Conservation (phyloP, 2,113 vertebrate genomes). For the Gopherus flavomarginatus region DNA sequence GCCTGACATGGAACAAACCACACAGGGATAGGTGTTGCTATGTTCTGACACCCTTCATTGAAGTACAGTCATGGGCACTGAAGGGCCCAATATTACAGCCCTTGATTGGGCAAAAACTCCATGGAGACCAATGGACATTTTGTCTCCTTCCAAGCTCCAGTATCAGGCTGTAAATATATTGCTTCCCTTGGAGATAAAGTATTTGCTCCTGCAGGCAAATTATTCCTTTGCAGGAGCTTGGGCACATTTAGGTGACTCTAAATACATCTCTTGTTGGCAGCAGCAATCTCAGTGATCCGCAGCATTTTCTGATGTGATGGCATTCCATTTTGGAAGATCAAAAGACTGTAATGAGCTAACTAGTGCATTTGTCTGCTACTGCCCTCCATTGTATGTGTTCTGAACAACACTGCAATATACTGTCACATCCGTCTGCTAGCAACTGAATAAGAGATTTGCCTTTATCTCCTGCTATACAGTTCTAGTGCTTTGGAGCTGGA, state of each 20-base stretch:
- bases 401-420: neutral
- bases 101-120: neutral
- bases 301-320: fast-evolving
- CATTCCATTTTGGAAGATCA: neutral
- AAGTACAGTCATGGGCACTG: neutral
- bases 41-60: neutral
- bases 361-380: neutral
- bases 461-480: neutral
- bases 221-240: neutral
- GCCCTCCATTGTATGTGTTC: neutral
- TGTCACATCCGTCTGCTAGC: neutral
- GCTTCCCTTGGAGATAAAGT: neutral
- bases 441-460: neutral
- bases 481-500: neutral
- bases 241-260: neutral
- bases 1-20: neutral
- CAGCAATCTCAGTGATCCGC: neutral
- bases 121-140: neutral
- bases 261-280: neutral
- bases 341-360: neutral
- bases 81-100: neutral
- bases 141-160: neutral
- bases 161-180: neutral
- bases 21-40: neutral
- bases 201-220: neutral